Conservation (phyloP, 1,140 invertebrate species). For the Drosophila aff. region DNA sequence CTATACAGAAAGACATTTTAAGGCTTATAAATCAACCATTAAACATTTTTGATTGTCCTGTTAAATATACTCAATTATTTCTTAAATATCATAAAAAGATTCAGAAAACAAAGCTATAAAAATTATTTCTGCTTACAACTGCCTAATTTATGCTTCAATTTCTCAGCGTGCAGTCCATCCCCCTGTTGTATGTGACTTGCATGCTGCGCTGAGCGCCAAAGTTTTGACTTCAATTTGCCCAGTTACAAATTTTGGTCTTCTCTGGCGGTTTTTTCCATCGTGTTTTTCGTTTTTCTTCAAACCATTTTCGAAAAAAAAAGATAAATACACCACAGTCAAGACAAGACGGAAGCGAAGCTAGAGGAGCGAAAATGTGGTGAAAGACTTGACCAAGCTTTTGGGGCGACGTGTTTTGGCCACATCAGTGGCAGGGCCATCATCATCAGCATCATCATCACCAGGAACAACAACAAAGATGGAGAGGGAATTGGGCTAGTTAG, state of each 20-base stretch:
- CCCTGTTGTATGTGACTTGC: conserved; percentile 70
- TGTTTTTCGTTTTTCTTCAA: conserved; percentile 14
- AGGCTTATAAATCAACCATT: too few relatives aligned
- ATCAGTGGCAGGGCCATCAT: conserved; percentile 50
- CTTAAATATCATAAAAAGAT: neutral
- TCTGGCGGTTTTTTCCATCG: conserved; percentile 27
- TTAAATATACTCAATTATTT: neutral
- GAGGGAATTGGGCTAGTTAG: conserved; percentile 18
- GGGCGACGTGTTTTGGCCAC: conserved; percentile 60
- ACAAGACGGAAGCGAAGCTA: conserved; percentile 22
- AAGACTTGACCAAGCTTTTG: conserved; percentile 57
- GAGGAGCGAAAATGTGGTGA: conserved; percentile 53
- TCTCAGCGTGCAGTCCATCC: conserved; percentile 7
- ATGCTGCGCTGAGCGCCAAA: conserved; percentile 70
- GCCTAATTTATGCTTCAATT: neutral
- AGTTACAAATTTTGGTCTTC: conserved; percentile 68
- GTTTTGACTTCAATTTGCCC: conserved; percentile 77
- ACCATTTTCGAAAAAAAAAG: conserved; percentile 32
- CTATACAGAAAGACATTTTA: too few relatives aligned
- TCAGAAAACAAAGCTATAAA: neutral
- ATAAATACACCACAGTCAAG: conserved; percentile 11
- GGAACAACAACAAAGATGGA: conserved; percentile 1
- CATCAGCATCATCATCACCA: conserved; percentile 33
- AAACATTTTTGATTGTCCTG: too few relatives aligned
- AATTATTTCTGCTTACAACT: neutral